Evolutionary conservation across 37 sponge, comb jelly and placozoan species (phyloP).

Genomic region (Geodia barretti): DNA sequence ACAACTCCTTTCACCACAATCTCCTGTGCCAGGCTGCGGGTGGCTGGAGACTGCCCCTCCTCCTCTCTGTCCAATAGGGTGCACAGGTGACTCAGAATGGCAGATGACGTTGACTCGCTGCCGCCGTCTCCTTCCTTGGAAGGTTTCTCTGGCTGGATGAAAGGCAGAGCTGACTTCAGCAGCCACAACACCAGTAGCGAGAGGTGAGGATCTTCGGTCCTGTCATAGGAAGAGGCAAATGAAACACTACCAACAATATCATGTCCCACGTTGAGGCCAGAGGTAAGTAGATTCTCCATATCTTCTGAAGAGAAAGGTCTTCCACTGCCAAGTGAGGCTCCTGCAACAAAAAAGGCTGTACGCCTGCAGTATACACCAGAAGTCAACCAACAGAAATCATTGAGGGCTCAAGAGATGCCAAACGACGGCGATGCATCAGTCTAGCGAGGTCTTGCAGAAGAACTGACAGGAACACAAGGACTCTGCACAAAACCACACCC

Average conservation of each 20-base stretch:
- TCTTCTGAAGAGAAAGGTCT: conserved; percentile 68
- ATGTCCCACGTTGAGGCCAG: conserved; percentile 44
- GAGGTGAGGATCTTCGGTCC: background rate
- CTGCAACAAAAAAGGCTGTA: conserved; percentile 13
- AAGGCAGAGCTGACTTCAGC: conserved; percentile 46
- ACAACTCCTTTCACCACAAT: conserved; percentile 71
- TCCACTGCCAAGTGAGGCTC: conserved; percentile 73
- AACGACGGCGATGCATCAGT: conserved; percentile 3
- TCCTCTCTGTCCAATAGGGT: conserved; percentile 45
- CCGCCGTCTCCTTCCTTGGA: background rate
- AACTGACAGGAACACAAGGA: conserved; percentile 39
- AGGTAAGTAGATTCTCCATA: conserved; percentile 76
- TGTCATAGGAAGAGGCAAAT: background rate
- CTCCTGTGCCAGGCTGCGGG: conserved; percentile 62
- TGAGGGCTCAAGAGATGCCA: conserved; percentile 40
- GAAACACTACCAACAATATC: background rate
- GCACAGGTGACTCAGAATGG: conserved; percentile 69
- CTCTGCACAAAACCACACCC: conserved; percentile 16
- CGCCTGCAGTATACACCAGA: background rate
- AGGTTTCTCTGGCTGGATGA: conserved; percentile 27
- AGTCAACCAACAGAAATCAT: conserved; percentile 12
- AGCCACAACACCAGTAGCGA: conserved; percentile 53
- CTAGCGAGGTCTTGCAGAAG: conserved; percentile 51
- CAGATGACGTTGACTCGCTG: conserved; percentile 31
- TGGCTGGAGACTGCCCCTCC: background rate